Evolutionary conservation across 2,113 vertebrate genomes (phyloP), one percentile per base, ranked within the genome.

Genomic region (Copsychus sechellarum): DNA sequence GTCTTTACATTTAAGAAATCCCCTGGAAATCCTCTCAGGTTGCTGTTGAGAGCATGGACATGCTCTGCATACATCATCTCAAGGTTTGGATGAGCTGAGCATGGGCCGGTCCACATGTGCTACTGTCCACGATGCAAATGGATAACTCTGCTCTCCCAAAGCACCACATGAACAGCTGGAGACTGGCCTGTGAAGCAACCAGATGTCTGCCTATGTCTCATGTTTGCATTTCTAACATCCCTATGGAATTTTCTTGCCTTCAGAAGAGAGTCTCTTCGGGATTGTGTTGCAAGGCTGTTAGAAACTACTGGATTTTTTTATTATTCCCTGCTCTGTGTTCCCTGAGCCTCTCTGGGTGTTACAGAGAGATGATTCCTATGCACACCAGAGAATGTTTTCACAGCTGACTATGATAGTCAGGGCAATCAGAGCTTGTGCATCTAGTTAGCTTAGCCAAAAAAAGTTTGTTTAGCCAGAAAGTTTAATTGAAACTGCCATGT

Each of bases 81-180:
- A 6, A 25, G 33, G 40, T 17, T 19, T 74, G 45, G 18, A 5
- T 4, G 16, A 33, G 34, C 24, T 47, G 58, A 42, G 40, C 40
- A 21, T 8, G 38, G 58, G 8, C 48, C 58, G 26, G 12, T 43
- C 19, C 48, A 18, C 14, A 0, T 23, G 28, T 36, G 70, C 45
- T 56, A 2, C 12, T n/a, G 17, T 36, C 24, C 11, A 5, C 0
- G 0, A 6, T 1, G 2, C 0, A 1, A 40, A 45, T 8, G 13
- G 21, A 7, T 31, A 31, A 47, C 2, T 14, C 22, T 60, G 34
- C 17, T 51, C 18, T 56, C 70, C 45, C 56, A n/a, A 40, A 74
- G 34, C 45, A 54, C 31, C 29, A 13, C 0, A 0, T 9, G 4
- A 34, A 47, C 10, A 51, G 20, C 36, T 47, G 36, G 21, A 84